Evolutionary conservation across 2,113 vertebrate genomes (phyloP).

Genomic region (Lophura nycthemera): DNA sequence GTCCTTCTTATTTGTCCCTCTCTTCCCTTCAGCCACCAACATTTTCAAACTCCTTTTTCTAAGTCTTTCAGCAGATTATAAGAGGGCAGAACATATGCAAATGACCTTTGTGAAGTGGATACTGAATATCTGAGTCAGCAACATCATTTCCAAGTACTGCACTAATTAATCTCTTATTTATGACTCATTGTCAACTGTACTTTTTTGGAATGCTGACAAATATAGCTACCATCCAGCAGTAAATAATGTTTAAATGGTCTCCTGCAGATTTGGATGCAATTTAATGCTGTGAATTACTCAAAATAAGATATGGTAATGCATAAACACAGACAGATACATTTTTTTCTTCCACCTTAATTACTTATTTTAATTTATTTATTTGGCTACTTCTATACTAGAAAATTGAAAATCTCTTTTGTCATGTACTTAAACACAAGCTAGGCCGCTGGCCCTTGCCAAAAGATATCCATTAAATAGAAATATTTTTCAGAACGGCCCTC

Average conservation of each 20-base stretch:
- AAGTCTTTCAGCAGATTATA: slow-evolving; percentile 35
- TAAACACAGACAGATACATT: slow-evolving; percentile 16
- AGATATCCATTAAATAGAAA: neutral
- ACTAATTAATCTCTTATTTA: slow-evolving; percentile 59
- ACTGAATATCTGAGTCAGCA: slow-evolving; percentile 63
- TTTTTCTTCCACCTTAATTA: slow-evolving; percentile 22
- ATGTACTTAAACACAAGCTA: neutral
- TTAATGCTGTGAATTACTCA: slow-evolving; percentile 23
- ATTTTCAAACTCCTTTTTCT: slow-evolving; percentile 7
- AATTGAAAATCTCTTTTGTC: neutral
- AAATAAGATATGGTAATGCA: neutral
- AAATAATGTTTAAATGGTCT: slow-evolving; percentile 43
- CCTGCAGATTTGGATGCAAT: neutral
- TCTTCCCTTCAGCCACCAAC: neutral
- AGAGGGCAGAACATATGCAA: slow-evolving; percentile 32
- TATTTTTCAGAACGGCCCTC: neutral
- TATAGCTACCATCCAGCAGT: slow-evolving; percentile 31
- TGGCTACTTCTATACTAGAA: neutral
- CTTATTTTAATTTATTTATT: slow-evolving; percentile 18
- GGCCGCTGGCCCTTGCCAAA: neutral
- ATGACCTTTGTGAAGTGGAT: slow-evolving; percentile 40
- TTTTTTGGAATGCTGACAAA: slow-evolving; percentile 43
- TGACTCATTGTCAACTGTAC: slow-evolving; percentile 47
- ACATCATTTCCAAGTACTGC: slow-evolving; percentile 2
- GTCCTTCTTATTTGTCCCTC: neutral